Base-by-base conservation (phyloP, 2,888 invertebrate species). In the Petrolisthes cinctipes region DNA sequence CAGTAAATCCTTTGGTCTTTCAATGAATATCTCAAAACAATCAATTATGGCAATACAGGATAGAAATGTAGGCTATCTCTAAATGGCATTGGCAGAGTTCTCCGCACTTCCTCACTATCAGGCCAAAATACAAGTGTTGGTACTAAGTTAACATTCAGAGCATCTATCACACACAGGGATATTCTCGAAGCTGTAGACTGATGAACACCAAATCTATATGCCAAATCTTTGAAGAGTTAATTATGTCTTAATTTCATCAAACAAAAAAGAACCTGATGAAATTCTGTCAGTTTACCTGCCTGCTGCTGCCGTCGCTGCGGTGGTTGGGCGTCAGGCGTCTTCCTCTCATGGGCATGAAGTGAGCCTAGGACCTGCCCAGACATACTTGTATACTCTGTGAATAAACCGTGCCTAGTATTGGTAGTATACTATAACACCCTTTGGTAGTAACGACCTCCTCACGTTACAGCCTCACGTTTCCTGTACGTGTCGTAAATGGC, bases 11-110 rank as follows among this genome's bases (percentile, higher is more conserved):
- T 81, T 81, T 54, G 81, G 81, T 57, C 81, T 81, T 81, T 81
- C 81, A 81, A 81, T 81, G 61, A 81, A 61, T 81, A 81, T 81
- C 81, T 81, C 81, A 81, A 54, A 57, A 51, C 61, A 81, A 20
- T 81, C 61, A 3, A 81, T 81, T 54, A 81, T 81, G 61, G 57
- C 56, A 57, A 81, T 81, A 5, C 81, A 81, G 81, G 54, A 53
- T 4, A 6, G 53, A 79, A 79, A 79, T 4, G 79, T n/a, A n/a
- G n/a, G n/a, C n/a, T 79, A 54, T 51, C 53, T 79, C 4, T 79
- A 79, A 79, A 79, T 79, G 79, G 5, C 79, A 79, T 79, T 51
- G 79, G 79, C 51, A 79, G 37, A 79, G 79, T 79, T 79, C 54
- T 79, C 79, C 5, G 17, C 79, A 79, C 2, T 79, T 79, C 51